Evolutionary conservation across 2,797 vertebrate genomes (phyloP).

Genomic region (Cynopterus sphinx): DNA sequence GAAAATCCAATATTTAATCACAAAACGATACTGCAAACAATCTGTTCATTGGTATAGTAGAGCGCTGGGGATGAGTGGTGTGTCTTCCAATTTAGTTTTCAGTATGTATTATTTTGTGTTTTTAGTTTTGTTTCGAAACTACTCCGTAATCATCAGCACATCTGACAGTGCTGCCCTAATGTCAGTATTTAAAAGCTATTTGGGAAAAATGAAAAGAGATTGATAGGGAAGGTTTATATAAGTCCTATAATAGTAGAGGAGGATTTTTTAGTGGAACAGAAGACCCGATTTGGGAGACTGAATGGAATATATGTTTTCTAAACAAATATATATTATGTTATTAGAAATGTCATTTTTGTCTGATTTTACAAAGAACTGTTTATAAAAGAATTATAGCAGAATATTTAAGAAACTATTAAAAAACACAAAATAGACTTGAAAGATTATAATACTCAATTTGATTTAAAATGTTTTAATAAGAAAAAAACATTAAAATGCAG

Average conservation of each 20-base stretch:
- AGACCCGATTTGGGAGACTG: not conserved
- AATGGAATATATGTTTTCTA: not conserved
- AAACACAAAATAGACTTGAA: not conserved
- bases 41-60: not conserved
- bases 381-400: not conserved
- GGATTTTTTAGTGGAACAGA: not conserved
- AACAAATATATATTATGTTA: not conserved
- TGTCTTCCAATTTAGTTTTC: not conserved
- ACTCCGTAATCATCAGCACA: not conserved
- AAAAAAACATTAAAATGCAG: not conserved
- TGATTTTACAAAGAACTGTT: not conserved
- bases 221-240: not conserved
- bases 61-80: not conserved
- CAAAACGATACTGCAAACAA: not conserved
- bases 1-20: not conserved
- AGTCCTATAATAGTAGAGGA: not conserved
- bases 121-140: conserved; percentile 45
- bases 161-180: not conserved
- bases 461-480: conserved; percentile 35
- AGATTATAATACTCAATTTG: not conserved
- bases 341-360: not conserved
- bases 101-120: not conserved
- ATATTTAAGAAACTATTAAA: not conserved
- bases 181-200: not conserved
- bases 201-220: not conserved